These are phyloP conservation scores for Periophthalmus magnuspinnatus DNA, from an alignment of 2,797 vertebrate species.

Conservation along the genomic window DNA sequence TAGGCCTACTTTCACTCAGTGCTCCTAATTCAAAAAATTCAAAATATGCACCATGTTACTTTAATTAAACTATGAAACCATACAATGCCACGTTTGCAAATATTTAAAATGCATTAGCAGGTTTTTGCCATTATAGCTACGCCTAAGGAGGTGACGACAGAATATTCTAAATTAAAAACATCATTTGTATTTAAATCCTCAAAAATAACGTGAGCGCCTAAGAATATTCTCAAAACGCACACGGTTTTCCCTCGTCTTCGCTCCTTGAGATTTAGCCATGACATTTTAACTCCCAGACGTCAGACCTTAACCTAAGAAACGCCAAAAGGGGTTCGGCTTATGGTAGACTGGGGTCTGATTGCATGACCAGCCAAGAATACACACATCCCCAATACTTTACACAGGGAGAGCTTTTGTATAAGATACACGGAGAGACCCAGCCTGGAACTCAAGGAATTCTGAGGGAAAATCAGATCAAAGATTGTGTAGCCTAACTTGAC, in stretches of 20 bases:
- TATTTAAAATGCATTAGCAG: neutral
- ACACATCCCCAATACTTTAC: too few relatives aligned
- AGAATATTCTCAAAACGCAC: conserved; percentile 6
- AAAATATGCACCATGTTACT: too few relatives aligned
- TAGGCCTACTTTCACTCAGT: neutral
- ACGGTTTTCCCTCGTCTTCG: conserved; percentile 35
- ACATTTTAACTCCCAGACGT: conserved; percentile 68
- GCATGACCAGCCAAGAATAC: too few relatives aligned
- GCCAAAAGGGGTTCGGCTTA: conserved; percentile 33
- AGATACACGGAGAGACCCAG: too few relatives aligned
- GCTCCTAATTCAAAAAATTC: neutral
- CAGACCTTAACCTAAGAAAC: conserved; percentile 53
- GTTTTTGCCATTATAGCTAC: neutral
- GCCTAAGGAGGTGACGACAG: neutral
- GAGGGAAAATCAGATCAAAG: neutral
- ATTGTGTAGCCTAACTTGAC: neutral
- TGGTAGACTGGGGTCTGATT: neutral
- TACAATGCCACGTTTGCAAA: neutral
- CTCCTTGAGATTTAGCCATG: conserved; percentile 72
- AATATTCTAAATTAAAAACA: neutral
- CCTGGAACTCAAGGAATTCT: neutral
- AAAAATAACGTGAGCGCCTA: neutral
- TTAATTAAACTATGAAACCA: neutral
- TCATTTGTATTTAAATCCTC: neutral
- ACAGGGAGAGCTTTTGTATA: too few relatives aligned